Conservation (phyloP, 2,888 invertebrate genomes). For the Sipha maydis region DNA sequence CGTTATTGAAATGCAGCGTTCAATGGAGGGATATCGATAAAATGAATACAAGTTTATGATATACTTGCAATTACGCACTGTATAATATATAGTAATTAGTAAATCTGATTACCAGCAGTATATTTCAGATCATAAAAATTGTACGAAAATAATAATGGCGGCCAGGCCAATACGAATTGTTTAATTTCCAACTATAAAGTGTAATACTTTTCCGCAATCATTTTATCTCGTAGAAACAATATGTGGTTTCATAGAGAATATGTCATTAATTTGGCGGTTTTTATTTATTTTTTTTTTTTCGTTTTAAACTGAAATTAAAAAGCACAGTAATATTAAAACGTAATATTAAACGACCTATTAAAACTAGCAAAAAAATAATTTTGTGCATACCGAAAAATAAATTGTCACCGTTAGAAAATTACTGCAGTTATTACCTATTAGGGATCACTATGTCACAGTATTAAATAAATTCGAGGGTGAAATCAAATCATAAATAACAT, state of each 20-base stretch:
- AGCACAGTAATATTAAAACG: no score
- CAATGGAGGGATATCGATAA: not conserved
- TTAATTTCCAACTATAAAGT: no score
- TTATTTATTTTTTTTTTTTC: no score
- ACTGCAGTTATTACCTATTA: not conserved
- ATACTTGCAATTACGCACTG: no score
- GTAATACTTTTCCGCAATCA: no score
- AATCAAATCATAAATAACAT: slow-evolving; percentile 32
- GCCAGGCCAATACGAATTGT: no score
- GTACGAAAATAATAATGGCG: not conserved
- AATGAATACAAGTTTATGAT: no score
- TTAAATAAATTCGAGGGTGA: not conserved
- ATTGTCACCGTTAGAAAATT: not conserved
- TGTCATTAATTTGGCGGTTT: no score
- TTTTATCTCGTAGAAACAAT: not conserved
- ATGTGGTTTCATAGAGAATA: not conserved
- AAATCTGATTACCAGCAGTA: not conserved
- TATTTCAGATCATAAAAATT: not conserved
- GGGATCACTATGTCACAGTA: no score
- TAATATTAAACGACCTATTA: not conserved
- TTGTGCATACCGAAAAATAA: not conserved
- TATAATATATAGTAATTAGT: not conserved
- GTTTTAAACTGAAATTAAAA: no score
- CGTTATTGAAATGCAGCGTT: not conserved
- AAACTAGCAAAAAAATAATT: not conserved